phyloP scores from a whole-genome alignment of 2,113 vertebrate genomes.

The Tilapia sparmanii region DNA sequence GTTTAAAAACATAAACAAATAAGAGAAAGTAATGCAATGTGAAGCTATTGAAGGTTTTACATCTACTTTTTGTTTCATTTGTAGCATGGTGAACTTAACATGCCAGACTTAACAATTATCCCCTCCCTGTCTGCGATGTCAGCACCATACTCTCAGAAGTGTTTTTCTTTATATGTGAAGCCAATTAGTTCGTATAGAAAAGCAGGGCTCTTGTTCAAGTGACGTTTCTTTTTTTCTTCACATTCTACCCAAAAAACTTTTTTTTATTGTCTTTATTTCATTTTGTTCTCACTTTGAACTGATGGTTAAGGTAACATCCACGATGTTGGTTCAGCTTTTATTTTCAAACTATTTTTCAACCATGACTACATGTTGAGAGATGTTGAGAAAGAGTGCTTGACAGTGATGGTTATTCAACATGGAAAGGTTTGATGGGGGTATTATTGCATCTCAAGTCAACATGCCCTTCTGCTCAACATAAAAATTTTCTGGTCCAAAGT shows the following conservation, averaged over 20 bases:
- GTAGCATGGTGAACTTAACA: not conserved
- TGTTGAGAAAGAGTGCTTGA: not conserved
- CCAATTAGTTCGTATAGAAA: not conserved
- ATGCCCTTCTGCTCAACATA: not conserved
- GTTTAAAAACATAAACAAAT: not conserved
- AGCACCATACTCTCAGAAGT: not conserved
- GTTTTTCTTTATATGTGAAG: not conserved
- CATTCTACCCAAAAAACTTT: not conserved
- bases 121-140: fast-evolving
- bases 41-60: not conserved
- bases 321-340: not conserved
- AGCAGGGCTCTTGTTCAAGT: fast-evolving
- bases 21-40: not conserved
- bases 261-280: not conserved
- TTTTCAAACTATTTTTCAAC: not conserved
- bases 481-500: not conserved
- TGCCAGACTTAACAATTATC: not conserved
- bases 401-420: not conserved
- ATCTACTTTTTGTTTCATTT: not conserved
- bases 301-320: not conserved
- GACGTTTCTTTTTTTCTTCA: not conserved
- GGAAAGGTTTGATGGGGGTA: not conserved
- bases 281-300: not conserved
- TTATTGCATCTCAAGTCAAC: not conserved
- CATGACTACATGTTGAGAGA: not conserved